phyloP scores from a whole-genome alignment of 2,888 invertebrate genomes.

The Aricia artaxerxes region DNA sequence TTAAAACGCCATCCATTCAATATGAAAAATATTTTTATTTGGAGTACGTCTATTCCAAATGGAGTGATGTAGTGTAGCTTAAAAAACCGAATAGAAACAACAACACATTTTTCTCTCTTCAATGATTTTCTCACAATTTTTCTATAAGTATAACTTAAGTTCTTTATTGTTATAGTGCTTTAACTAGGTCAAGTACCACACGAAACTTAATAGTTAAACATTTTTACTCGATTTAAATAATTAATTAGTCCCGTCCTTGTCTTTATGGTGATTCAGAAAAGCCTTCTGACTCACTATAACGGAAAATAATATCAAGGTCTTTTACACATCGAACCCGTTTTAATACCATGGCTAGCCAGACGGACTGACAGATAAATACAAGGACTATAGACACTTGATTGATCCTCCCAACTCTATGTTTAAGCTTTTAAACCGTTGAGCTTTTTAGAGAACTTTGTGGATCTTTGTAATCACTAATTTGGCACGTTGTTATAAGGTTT shows the following conservation, averaged over 20 bases:
- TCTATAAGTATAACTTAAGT: background rate
- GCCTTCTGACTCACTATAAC: constrained; percentile 29
- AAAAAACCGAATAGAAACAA: too few species aligned
- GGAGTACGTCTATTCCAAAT: too few species aligned
- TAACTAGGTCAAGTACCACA: background rate
- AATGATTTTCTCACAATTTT: too few species aligned
- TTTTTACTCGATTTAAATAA: constrained; percentile 19
- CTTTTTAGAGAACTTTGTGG: background rate
- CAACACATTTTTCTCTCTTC: too few species aligned
- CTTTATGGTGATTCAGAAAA: constrained; percentile 30
- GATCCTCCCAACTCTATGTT: background rate
- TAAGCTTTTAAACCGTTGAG: background rate
- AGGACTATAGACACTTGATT: constrained; percentile 11
- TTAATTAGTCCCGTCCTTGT: constrained; percentile 20
- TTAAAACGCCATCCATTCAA: too few species aligned
- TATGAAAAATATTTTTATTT: too few species aligned
- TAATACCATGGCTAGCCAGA: constrained; percentile 24
- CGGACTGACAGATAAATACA: constrained; percentile 16
- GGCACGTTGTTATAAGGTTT: background rate
- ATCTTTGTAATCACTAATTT: background rate
- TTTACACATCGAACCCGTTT: background rate
- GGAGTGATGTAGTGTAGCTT: too few species aligned
- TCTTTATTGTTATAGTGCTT: background rate
- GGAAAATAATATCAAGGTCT: constrained; percentile 30
- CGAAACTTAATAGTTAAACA: background rate